These are phyloP conservation scores for Indri indri DNA, from an alignment of 2,113 vertebrate genomes.

Conservation along the genomic window DNA sequence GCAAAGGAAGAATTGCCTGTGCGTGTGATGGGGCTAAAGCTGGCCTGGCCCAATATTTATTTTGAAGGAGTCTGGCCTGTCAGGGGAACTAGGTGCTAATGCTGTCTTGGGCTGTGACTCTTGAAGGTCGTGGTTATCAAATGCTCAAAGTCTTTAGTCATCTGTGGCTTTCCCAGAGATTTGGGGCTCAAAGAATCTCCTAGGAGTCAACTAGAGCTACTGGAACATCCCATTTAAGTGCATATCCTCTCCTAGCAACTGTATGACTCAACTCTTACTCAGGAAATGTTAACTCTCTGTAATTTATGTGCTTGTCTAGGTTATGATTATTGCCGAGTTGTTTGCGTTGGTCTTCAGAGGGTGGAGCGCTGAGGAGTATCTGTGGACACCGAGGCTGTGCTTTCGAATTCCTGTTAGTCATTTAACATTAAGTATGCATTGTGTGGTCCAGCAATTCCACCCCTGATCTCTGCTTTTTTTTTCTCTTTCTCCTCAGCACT, in stretches of 20 bases:
- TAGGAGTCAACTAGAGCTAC: not conserved
- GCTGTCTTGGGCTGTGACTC: not conserved
- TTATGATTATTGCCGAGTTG: not conserved
- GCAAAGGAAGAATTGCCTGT: not conserved
- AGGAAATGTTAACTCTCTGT: conserved; percentile 6
- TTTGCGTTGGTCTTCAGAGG: conserved; percentile 3
- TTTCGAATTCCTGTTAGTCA: not conserved
- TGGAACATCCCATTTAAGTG: not conserved
- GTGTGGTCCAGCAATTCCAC: conserved; percentile 48
- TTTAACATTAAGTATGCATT: not conserved
- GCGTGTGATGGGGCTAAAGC: not conserved
- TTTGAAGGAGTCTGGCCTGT: not conserved
- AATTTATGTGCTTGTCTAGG: not conserved
- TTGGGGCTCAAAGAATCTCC: not conserved
- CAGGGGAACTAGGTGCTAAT: not conserved
- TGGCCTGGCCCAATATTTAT: not conserved
- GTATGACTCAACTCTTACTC: conserved; percentile 30
- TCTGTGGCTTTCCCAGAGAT: not conserved
- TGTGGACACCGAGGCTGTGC: not conserved
- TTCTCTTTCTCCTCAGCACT: conserved; percentile 90
- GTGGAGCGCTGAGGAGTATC: not conserved
- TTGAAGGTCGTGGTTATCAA: not conserved
- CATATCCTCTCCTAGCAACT: not conserved
- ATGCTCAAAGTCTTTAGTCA: not conserved
- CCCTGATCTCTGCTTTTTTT: conserved; percentile 74